A percentile compares a stretch with the other conserved stretches of the same genome.
These are phyloP conservation scores for Dendrocopos noguchii DNA, from an alignment of 2,113 vertebrate genomes.

Conservation along the genomic window DNA sequence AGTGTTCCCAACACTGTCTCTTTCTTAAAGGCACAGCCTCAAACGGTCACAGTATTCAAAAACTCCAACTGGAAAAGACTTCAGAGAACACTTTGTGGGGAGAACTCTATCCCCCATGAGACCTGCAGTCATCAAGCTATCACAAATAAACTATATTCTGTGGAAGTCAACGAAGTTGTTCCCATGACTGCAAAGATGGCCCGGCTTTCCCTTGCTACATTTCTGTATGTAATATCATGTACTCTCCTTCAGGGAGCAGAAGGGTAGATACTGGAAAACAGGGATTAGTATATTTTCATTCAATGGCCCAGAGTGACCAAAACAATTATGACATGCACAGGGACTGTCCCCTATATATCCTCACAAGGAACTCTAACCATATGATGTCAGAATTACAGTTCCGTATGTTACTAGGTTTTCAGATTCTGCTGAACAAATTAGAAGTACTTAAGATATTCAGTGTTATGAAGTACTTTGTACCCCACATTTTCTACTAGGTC, in stretches of 20 bases:
- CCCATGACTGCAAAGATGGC: neutral
- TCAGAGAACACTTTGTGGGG: too few relatives aligned
- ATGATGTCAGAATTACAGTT: rapidly evolving
- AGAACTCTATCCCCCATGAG: too few relatives aligned
- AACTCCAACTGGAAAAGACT: too few relatives aligned
- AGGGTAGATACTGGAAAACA: neutral
- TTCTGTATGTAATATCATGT: neutral
- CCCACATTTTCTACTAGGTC: neutral
- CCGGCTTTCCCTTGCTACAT: neutral
- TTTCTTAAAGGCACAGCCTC: too few relatives aligned
- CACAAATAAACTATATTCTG: neutral
- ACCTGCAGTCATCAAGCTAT: neutral
- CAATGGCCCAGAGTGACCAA: neutral
- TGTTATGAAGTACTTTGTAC: neutral
- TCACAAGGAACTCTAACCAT: neutral
- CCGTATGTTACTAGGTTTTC: neutral
- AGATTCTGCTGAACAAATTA: neutral
- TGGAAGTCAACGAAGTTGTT: neutral
- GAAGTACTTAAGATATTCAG: neutral
- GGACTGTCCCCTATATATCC: neutral
- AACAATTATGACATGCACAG: neutral
- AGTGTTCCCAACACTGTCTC: too few relatives aligned
- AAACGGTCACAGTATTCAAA: too few relatives aligned
- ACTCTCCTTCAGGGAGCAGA: neutral
- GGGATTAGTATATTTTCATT: neutral